These are phyloP conservation scores for Lerema accius DNA, from an alignment of 1,140 invertebrate species.

Conservation along the genomic window DNA sequence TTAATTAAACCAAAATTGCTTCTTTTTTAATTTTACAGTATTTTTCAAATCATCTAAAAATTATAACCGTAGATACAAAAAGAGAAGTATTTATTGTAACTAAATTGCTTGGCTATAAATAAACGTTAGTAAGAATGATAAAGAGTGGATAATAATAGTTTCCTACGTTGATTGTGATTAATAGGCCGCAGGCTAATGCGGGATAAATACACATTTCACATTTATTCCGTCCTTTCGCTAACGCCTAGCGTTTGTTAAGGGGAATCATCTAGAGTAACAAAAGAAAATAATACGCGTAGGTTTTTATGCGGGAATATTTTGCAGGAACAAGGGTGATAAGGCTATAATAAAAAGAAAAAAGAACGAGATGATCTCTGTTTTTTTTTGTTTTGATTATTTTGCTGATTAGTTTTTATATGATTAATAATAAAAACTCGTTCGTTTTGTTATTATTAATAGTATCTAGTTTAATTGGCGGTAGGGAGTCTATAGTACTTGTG, in stretches of 20 bases:
- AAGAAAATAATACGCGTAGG: constrained; percentile 9
- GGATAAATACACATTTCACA: constrained; percentile 19
- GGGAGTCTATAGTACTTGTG: no score
- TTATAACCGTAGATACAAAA: no score
- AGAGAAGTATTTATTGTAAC: not conserved
- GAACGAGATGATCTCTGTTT: not conserved
- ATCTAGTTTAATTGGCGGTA: no score
- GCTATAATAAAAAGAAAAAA: not conserved
- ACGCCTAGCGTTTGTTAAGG: not conserved
- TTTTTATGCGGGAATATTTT: constrained; percentile 4
- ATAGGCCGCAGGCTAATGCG: constrained; percentile 19
- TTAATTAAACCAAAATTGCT: no score
- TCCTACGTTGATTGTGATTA: constrained; percentile 17
- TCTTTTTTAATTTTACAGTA: no score
- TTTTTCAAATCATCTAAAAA: no score
- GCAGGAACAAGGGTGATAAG: constrained; percentile 1
- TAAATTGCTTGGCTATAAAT: constrained; percentile 8
- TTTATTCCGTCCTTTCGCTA: constrained; percentile 16
- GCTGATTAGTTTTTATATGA: not conserved
- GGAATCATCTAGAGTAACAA: not conserved
- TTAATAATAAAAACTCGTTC: constrained; percentile 6
- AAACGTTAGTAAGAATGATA: constrained; percentile 8
- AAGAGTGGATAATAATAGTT: constrained; percentile 21
- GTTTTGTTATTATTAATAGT: no score
- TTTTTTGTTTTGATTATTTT: not conserved